Conservation (phyloP, 2,797 vertebrate species). For the Phalloptychus januarius region DNA sequence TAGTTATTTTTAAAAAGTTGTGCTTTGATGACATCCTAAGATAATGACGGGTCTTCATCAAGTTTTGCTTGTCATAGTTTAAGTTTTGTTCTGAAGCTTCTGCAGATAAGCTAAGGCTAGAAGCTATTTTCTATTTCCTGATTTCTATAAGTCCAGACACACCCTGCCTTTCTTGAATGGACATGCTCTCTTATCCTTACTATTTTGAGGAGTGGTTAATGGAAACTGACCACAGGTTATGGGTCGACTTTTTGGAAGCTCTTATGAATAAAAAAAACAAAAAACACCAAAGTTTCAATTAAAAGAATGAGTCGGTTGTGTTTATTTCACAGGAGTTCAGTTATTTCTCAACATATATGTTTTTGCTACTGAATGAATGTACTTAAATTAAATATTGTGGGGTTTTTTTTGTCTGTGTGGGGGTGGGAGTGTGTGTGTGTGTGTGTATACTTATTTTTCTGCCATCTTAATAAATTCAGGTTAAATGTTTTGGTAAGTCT, state of each 20-base stretch:
- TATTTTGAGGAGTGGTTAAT: background rate
- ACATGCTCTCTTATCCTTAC: background rate
- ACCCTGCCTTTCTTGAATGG: background rate
- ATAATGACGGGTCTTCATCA: background rate
- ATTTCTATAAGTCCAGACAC: background rate
- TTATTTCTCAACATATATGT: background rate
- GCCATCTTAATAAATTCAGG: background rate
- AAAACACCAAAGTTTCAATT: background rate
- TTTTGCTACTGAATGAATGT: background rate
- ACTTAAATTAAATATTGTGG: background rate
- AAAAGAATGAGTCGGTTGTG: background rate
- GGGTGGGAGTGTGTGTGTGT: background rate
- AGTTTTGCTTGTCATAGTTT: background rate
- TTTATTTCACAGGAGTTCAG: background rate
- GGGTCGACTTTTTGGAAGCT: background rate
- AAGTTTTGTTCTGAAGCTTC: background rate
- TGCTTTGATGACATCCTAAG: background rate
- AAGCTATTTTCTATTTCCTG: background rate
- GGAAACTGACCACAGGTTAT: background rate
- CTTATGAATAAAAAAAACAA: background rate
- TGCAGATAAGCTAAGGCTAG: background rate
- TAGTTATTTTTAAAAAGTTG: background rate
- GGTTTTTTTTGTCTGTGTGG: background rate
- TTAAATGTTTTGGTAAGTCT: background rate
- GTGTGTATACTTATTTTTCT: background rate